phyloP scores from a whole-genome alignment of 2,113 vertebrate species.

The Phrynosoma blainvillii region DNA sequence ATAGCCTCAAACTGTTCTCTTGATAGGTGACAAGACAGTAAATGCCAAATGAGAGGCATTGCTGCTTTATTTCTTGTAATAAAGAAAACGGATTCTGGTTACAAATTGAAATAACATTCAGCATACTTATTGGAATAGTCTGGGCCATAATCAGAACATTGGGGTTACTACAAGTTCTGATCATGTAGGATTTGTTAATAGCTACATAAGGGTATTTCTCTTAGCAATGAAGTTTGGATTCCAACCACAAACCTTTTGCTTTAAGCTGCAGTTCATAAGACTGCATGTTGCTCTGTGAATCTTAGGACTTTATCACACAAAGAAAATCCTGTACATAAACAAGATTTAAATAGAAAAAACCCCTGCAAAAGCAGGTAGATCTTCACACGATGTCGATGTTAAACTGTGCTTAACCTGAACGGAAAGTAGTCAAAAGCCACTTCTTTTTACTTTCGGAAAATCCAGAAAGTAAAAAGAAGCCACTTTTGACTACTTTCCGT shows the following conservation, averaged over 20 bases:
- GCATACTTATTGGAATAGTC: neutral
- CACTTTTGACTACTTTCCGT: no score
- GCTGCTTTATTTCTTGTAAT: slow-evolving; percentile 12
- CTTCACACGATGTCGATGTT: no score
- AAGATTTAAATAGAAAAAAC: no score
- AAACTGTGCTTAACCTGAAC: no score
- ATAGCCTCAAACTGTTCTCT: slow-evolving; percentile 14
- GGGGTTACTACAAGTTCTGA: neutral
- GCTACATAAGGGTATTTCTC: neutral
- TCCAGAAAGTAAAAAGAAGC: no score
- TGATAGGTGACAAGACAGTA: slow-evolving; percentile 16
- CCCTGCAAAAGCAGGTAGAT: no score
- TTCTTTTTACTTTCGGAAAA: no score
- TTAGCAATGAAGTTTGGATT: neutral
- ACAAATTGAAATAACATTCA: neutral
- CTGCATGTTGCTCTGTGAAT: neutral
- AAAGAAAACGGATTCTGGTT: slow-evolving; percentile 1
- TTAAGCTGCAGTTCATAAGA: neutral
- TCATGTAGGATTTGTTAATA: neutral
- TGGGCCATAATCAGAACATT: neutral
- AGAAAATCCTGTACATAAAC: no score
- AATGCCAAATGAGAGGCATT: slow-evolving; percentile 28
- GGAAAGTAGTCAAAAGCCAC: no score
- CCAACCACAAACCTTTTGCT: neutral
- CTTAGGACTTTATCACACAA: no score